These are phyloP conservation scores for Zygothrica quintamaculata DNA, from an alignment of 2,888 invertebrate species.

Conservation along the genomic window DNA sequence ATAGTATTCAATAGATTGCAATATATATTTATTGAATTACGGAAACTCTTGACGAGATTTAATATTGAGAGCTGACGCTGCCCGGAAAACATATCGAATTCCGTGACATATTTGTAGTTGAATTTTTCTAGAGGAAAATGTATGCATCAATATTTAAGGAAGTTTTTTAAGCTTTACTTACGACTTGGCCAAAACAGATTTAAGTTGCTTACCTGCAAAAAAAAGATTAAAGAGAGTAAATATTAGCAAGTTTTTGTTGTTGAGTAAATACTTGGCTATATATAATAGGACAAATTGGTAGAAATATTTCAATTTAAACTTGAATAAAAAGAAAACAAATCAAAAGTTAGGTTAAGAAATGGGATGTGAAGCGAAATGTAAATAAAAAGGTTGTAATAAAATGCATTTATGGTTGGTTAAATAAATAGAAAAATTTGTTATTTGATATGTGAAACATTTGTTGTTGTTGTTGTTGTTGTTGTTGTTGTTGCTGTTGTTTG, in stretches of 20 bases:
- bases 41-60: constrained; percentile 66
- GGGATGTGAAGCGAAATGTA: too few species aligned
- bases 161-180: constrained; percentile 22
- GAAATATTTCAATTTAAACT: too few species aligned
- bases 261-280: too few species aligned
- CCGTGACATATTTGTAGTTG: too few species aligned
- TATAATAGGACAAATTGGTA: too few species aligned
- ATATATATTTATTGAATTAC: constrained; percentile 67
- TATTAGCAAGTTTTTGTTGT: too few species aligned
- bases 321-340: too few species aligned
- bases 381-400: too few species aligned
- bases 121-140: constrained; percentile 4
- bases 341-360: too few species aligned
- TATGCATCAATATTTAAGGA: constrained; percentile 18
- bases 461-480: constrained; percentile 11
- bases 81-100: constrained; percentile 29
- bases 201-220: constrained; percentile 60
- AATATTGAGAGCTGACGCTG: constrained; percentile 46
- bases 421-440: constrained; percentile 36
- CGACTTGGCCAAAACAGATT: constrained; percentile 4
- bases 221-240: constrained; percentile 1
- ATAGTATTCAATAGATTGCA: constrained; percentile 54
- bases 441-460: constrained; percentile 39
- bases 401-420: background rate
- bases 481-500: constrained; percentile 14